Conservation (phyloP, 1,140 invertebrate genomes). For the Rhyzopertha dominica region DNA sequence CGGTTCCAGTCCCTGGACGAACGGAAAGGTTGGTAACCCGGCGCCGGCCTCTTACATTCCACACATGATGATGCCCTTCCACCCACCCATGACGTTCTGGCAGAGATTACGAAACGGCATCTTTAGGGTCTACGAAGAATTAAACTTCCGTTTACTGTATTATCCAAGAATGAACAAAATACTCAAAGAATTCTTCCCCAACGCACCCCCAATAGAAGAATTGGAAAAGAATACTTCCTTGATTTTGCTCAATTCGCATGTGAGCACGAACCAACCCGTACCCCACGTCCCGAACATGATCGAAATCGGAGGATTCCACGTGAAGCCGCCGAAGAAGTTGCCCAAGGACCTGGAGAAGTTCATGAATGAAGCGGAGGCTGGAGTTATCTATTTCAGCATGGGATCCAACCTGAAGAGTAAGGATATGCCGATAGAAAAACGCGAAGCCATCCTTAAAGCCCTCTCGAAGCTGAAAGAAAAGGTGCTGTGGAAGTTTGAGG, state of each 20-base stretch:
- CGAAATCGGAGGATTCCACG: constrained; percentile 52
- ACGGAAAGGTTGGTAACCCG: constrained; percentile 39
- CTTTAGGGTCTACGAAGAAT: constrained; percentile 11
- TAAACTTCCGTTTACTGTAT: constrained; percentile 26
- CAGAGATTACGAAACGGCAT: constrained; percentile 44
- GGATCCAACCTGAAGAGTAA: constrained; percentile 50
- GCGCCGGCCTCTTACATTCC: constrained; percentile 42
- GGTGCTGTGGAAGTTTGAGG: constrained; percentile 62
- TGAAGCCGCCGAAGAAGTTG: constrained; percentile 42
- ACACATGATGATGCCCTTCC: constrained; percentile 26
- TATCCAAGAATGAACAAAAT: constrained; percentile 39
- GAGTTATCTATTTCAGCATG: constrained; percentile 54
- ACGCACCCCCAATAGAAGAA: constrained; percentile 47
- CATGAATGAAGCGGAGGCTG: constrained; percentile 47
- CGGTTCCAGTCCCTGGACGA: constrained; percentile 20
- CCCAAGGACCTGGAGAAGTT: constrained; percentile 46
- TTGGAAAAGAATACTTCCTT: constrained; percentile 49
- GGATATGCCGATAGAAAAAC: constrained; percentile 46
- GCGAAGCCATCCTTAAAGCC: constrained; percentile 48
- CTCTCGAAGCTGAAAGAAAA: constrained; percentile 52
- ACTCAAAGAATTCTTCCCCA: constrained; percentile 42
- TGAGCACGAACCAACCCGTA: constrained; percentile 49
- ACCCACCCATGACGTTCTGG: constrained; percentile 44
- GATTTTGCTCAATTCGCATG: constrained; percentile 54
- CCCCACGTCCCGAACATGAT: constrained; percentile 53